Percentiles rank a stretch among this genome's conserved stretches.
Evolutionary conservation across 1,140 invertebrate species (phyloP).

Genomic region (Delia radicum): DNA sequence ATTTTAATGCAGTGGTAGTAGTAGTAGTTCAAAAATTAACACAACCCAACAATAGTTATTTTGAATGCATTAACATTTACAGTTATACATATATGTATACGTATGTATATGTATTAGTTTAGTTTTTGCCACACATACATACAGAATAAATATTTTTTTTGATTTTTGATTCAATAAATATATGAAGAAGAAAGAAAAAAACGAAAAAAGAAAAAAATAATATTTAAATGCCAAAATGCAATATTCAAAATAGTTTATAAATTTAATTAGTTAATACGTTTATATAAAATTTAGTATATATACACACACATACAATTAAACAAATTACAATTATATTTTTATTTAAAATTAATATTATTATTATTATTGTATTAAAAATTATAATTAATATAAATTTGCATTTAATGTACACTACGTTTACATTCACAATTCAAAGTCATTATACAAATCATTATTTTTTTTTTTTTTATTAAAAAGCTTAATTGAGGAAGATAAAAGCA

Average conservation of each 20-base stretch:
- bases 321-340: conserved; percentile 35
- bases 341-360: background rate
- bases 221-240: conserved; percentile 56
- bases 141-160: conserved; percentile 30
- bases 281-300: conserved; percentile 35
- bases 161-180: conserved; percentile 18
- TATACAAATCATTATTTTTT: no score
- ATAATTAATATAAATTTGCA: conserved; percentile 44
- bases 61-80: conserved; percentile 53
- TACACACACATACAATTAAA: conserved; percentile 28
- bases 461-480: no score
- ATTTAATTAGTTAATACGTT: conserved; percentile 43
- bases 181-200: conserved; percentile 57
- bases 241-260: conserved; percentile 46
- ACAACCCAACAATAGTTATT: conserved; percentile 49
- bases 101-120: conserved; percentile 41
- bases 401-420: conserved; percentile 55
- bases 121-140: conserved; percentile 37
- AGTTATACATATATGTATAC: conserved; percentile 50
- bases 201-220: conserved; percentile 50
- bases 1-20: conserved; percentile 21
- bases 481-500: no score
- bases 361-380: conserved; percentile 28
- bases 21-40: conserved; percentile 48
- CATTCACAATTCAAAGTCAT: background rate